These are phyloP conservation scores for Cassiopea xamachana DNA, from an alignment of 30 jellyfish, hydroid and myxozoan species.

Conservation along the genomic window DNA sequence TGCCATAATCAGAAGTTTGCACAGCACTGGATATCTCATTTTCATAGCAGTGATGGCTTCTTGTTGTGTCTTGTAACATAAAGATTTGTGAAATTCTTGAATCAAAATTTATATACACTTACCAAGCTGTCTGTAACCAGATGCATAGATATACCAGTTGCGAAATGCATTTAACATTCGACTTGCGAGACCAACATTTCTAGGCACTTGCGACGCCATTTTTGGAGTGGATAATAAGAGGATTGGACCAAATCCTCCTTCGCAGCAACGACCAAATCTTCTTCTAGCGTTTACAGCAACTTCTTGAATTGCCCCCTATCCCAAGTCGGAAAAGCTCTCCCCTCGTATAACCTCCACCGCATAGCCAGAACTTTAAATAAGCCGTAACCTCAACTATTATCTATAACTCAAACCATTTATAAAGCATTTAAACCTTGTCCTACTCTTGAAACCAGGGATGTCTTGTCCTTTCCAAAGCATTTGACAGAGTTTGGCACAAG, in stretches of 20 bases:
- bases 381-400: no score
- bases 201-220: conserved; percentile 75
- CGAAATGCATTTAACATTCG: conserved; percentile 77
- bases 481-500: no score
- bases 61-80: neutral
- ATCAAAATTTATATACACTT: conserved; percentile 7
- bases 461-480: no score
- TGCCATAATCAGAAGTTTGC: no score
- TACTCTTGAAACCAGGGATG: no score
- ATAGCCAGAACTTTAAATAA: no score
- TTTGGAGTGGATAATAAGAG: neutral
- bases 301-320: no score
- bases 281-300: neutral
- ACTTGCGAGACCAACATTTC: conserved; percentile 44
- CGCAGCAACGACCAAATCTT: neutral
- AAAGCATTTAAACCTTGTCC: no score
- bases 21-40: no score
- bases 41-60: neutral
- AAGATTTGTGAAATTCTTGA: neutral
- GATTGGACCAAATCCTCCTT: neutral
- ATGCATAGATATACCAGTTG: conserved; percentile 84
- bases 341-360: no score
- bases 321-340: no score
- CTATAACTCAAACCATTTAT: no score
- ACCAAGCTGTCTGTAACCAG: conserved; percentile 95